Percentiles rank a stretch among this genome's conserved stretches.
phyloP scores from a whole-genome alignment of 2,113 vertebrate genomes.

The Tyto alba region DNA sequence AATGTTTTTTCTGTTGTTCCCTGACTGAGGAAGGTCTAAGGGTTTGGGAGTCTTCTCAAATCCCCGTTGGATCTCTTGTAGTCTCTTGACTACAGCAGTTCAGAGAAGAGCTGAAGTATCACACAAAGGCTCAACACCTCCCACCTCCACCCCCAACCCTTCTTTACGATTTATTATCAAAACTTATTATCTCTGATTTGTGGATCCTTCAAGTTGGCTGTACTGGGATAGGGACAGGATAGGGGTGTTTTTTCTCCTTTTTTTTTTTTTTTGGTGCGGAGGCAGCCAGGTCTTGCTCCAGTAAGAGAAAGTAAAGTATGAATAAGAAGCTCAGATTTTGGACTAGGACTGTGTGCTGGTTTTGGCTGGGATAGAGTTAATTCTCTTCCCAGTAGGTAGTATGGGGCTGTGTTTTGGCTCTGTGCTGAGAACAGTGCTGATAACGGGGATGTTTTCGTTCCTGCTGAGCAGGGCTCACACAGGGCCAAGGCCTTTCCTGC shows the following conservation, averaged over 20 bases:
- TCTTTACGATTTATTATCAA: neutral
- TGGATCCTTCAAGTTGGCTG: neutral
- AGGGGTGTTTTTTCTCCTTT: neutral
- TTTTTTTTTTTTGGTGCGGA: neutral
- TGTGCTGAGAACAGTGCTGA: too few relatives aligned
- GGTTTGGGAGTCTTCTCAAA: neutral
- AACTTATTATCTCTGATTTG: neutral
- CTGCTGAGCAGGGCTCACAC: too few relatives aligned
- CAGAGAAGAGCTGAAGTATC: neutral
- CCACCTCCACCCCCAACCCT: accelerated
- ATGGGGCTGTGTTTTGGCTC: too few relatives aligned
- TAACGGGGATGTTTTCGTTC: too few relatives aligned
- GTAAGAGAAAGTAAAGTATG: neutral
- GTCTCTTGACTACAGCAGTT: neutral
- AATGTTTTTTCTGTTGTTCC: neutral
- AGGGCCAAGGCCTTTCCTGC: too few relatives aligned
- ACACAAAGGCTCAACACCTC: neutral
- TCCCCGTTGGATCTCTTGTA: neutral
- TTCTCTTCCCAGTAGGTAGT: too few relatives aligned
- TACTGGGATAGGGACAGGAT: neutral
- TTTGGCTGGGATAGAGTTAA: too few relatives aligned
- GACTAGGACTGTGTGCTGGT: too few relatives aligned
- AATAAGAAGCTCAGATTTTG: neutral
- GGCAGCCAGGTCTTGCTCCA: neutral
- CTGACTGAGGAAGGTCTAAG: neutral